Evolutionary conservation across 2,888 invertebrate genomes (phyloP).

Genomic region (Polydrusus cervinus): DNA sequence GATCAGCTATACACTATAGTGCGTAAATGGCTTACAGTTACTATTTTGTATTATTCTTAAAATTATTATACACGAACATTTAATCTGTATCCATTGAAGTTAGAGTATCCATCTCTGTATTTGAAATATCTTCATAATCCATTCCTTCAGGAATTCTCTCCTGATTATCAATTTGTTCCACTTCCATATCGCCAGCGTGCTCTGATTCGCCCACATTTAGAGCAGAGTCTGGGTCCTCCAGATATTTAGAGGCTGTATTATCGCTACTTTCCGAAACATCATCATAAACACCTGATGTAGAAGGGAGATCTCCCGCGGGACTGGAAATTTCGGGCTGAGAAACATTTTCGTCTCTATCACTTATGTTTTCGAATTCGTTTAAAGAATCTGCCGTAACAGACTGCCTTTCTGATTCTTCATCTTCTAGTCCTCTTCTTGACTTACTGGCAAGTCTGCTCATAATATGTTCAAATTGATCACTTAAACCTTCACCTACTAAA

Average conservation of each 20-base stretch:
- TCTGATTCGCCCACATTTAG: conserved; percentile 17
- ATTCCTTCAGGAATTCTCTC: conserved; percentile 15
- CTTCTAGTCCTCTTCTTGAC: neutral
- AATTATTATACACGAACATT: neutral
- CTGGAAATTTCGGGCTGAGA: neutral
- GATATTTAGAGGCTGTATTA: conserved; percentile 12
- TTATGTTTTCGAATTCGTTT: conserved; percentile 10
- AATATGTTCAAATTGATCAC: neutral
- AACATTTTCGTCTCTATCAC: conserved; percentile 7
- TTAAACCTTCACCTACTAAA: neutral
- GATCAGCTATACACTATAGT: no score
- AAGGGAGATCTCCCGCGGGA: neutral
- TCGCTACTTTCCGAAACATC: conserved; percentile 16
- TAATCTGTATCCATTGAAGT: conserved; percentile 29
- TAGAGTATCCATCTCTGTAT: conserved; percentile 19
- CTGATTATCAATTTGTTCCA: neutral
- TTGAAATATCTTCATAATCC: conserved; percentile 36
- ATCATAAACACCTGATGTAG: conserved; percentile 1
- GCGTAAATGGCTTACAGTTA: no score
- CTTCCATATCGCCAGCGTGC: neutral
- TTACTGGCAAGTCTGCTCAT: neutral
- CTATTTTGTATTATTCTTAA: neutral
- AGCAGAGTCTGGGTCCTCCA: conserved; percentile 3
- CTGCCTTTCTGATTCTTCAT: neutral
- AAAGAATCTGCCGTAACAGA: neutral